Base-by-base conservation (phyloP, 2,888 invertebrate species). In the Drosophila lutescens region DNA sequence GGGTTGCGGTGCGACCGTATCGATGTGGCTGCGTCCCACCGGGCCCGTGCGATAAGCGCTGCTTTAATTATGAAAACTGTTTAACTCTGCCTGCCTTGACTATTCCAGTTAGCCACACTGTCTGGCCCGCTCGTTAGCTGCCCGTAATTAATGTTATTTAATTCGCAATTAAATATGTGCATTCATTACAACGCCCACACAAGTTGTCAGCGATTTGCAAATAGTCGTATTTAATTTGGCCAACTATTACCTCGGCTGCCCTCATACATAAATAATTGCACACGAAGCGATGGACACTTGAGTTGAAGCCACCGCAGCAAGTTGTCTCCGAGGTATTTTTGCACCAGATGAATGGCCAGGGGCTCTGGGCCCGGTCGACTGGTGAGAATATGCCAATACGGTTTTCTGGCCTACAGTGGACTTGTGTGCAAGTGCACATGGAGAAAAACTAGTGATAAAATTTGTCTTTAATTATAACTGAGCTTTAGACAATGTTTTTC, bases 101-200 rank as follows among this genome's bases (percentile, higher is more conserved):
- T 30, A 34, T 34, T 34, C 34, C 34, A 12, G 12, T 12, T 7
- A 50, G 49, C 17, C 41, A 13, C 60, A 26, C 30, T 61, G 46
- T 23, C 51, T 51, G 46, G 20, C 40, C 46, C 4, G 17, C 38
- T 67, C 50, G 65, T n/a, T 54, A 53, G 46, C 40, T 36, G 44
- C 26, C 43, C 59, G 61, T 58, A 74, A 77, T 80, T 78, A 73
- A 65, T 73, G 78, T 69, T 62, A 78, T 80, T 76, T 78, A 76
- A 78, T 78, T 80, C 56, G 62, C 76, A 78, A 82, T 78, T 78
- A 68, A 71, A 73, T 63, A 79, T 74, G 80, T 69, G 56, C 76
- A 85, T 80, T 70, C 63, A 81, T 74, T 78, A 71, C 36, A 36
- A 59, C 40, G 47, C 36, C 49, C 43, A 32, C 7, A 20, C 50